These are phyloP conservation scores for Sylvia borin DNA, from an alignment of 2,797 vertebrate genomes.

Conservation along the genomic window DNA sequence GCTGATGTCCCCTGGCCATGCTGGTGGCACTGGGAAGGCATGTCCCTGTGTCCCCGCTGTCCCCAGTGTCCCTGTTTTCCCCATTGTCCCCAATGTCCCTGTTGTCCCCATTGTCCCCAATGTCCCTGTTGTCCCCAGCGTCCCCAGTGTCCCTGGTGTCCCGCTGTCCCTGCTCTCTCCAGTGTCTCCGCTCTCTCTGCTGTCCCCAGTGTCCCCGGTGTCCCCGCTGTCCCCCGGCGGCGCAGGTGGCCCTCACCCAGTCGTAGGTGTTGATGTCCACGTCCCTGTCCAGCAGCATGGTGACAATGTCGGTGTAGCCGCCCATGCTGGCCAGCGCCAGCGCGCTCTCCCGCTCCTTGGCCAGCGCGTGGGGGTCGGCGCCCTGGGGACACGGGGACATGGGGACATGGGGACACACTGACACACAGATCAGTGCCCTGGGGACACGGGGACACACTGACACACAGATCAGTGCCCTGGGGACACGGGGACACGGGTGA, in stretches of 20 bases:
- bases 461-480: too few relatives aligned
- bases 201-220: too few relatives aligned
- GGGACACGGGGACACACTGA: too few relatives aligned
- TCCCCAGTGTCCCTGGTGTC: not conserved
- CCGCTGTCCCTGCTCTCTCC: not conserved
- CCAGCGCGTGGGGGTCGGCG: constrained; percentile 87
- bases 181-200: too few relatives aligned
- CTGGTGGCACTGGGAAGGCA: too few relatives aligned
- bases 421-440: too few relatives aligned
- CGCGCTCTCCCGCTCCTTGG: constrained; percentile 90
- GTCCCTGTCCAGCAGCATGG: constrained; percentile 82
- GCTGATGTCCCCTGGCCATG: not conserved
- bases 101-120: rapidly evolving
- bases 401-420: too few relatives aligned
- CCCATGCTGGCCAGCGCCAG: constrained; percentile 93
- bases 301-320: constrained; percentile 91
- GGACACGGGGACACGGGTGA: too few relatives aligned
- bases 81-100: rapidly evolving
- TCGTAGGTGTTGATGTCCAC: constrained; percentile 94
- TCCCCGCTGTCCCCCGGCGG: too few relatives aligned
- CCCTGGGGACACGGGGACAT: constrained; percentile 77
- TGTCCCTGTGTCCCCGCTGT: not conserved
- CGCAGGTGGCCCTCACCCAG: constrained; percentile 81
- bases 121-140: too few relatives aligned
- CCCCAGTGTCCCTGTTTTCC: not conserved